Base-by-base conservation (phyloP, 2,113 vertebrate genomes). In the Sceloporus undulatus region DNA sequence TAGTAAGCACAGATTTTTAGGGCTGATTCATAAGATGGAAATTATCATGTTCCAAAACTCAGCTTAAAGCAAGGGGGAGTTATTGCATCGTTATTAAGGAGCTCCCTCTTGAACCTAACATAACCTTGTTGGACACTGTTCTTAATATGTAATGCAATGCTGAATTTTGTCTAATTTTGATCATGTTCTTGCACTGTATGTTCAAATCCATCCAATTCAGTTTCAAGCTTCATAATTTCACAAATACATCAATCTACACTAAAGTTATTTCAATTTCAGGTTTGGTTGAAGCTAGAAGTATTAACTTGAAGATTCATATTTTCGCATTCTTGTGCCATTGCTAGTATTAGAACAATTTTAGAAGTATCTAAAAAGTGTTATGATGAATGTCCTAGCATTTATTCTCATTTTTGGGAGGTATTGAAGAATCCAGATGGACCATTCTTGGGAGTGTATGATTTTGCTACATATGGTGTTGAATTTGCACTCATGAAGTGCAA, bases 351-450 rank as follows among this genome's bases (percentile, higher is more conserved):
- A 92, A 38, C 11, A 25, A 16, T 25, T 48, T 9, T 0, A 0
- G 76, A 81, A 52, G 73, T 91, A 91, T 91, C 84, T 91, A 92
- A 91, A 84, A 34, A 84, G 1, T 62, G 89, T 92, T 85, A 21
- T 91, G 86, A 75, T 52, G 75, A 93, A 59, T 82, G 56, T 93
- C 92, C 88, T 91, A 90, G 93, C 92, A 91, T 86, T 92, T 86
- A 4, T 16, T 62, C 59, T 16, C 59, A 19, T 62, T 62, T 4
- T 62, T 14, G 16, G 16, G 11, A 62, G 59, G 16, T 23, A 66
- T 16, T 40, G 38, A 68, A 68, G 38, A 77, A 65, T 5, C 1
- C 56, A n/a, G 25, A 85, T 42, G 62, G 62, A 68, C 5, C 34
- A 11, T 56, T 84, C 14, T 56, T 25, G 23, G 11, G n/a, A 84